A percentile compares a stretch with the other conserved stretches of the same genome.
Evolutionary conservation across 1,140 invertebrate species (phyloP).

Genomic region (Polyergus mexicanus): DNA sequence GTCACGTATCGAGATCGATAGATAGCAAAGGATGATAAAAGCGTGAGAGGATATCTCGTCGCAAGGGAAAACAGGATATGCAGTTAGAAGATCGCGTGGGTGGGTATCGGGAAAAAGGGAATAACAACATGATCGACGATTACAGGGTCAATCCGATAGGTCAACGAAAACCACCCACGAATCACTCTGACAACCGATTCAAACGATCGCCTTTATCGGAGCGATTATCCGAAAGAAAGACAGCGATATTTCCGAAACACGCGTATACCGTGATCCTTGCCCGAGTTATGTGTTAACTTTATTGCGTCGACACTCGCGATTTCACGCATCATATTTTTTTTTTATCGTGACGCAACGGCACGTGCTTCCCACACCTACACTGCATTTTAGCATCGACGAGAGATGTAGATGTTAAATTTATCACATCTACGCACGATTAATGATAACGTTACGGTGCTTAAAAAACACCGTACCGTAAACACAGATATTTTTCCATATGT

Average conservation of each 20-base stretch:
- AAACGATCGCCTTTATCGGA: neutral
- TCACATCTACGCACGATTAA: constrained; percentile 9
- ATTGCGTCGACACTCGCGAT: constrained; percentile 1
- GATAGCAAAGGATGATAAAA: neutral
- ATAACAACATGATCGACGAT: constrained; percentile 4
- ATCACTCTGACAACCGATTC: constrained; percentile 22
- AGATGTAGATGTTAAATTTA: constrained; percentile 12
- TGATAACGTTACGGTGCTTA: constrained; percentile 18
- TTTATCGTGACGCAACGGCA: neutral
- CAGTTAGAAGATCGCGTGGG: constrained; percentile 35
- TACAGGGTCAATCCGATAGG: constrained; percentile 58
- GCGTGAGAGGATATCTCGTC: neutral
- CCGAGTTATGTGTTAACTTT: constrained; percentile 17
- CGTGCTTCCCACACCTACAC: constrained; percentile 38
- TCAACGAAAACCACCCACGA: constrained; percentile 38
- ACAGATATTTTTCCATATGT: neutral
- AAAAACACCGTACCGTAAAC: neutral
- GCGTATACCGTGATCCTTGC: neutral
- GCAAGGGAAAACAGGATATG: neutral
- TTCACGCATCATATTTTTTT: constrained; percentile 19
- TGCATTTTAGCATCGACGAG: neutral
- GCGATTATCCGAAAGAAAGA: neutral
- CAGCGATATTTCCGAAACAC: constrained; percentile 9
- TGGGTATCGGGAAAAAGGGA: neutral
- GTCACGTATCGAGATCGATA: neutral